These are phyloP conservation scores for Adineta ricciae DNA, from an alignment of 2,888 invertebrate genomes.

Conservation along the genomic window DNA sequence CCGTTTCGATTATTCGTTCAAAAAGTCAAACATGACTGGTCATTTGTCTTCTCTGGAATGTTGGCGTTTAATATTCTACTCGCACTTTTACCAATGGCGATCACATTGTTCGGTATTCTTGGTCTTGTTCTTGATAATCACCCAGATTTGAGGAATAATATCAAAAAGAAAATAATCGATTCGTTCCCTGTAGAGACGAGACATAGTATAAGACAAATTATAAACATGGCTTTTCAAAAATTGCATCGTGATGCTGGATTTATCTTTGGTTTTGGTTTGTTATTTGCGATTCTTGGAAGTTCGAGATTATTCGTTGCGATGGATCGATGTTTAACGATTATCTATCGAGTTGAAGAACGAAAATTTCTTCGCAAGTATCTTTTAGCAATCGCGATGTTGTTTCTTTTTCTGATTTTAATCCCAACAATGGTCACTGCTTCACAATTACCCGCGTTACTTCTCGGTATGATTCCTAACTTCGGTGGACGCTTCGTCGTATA, in stretches of 20 bases:
- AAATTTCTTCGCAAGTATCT: neutral
- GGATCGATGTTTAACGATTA: neutral
- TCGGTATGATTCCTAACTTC: neutral
- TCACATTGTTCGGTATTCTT: conserved; percentile 17
- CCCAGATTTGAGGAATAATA: neutral
- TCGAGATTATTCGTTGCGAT: conserved; percentile 17
- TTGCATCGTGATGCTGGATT: neutral
- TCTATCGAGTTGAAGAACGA: conserved; percentile 18
- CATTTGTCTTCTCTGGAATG: neutral
- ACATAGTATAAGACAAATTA: neutral
- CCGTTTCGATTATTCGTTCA: conserved; percentile 6
- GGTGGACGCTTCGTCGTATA: neutral
- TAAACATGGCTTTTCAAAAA: neutral
- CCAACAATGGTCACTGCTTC: neutral
- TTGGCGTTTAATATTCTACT: neutral
- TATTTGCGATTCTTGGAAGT: conserved; percentile 14
- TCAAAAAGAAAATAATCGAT: neutral
- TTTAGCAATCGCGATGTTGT: neutral
- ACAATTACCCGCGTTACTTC: neutral
- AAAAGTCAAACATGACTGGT: conserved; percentile 12
- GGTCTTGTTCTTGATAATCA: neutral
- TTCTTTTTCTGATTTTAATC: neutral
- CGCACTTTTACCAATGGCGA: neutral
- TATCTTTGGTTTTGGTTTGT: neutral
- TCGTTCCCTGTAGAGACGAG: neutral